These are phyloP conservation scores for Dipodomys spectabilis DNA, from an alignment of 2,113 vertebrate genomes.

Conservation along the genomic window DNA sequence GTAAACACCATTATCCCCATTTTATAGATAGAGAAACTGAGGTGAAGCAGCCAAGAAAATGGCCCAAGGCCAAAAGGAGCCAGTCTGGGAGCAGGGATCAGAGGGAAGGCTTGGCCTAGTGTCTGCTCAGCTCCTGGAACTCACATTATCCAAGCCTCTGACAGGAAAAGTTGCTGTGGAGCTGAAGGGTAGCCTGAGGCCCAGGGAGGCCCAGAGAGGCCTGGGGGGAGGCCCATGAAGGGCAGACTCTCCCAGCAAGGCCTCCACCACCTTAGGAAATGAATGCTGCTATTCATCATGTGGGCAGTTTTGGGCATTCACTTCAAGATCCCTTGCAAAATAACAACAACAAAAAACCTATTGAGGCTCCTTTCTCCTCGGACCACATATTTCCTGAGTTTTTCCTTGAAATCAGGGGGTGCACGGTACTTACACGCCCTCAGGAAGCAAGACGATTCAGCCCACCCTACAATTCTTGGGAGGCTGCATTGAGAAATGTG, in stretches of 20 bases:
- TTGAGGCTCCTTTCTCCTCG: constrained; percentile 77
- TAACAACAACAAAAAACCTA: constrained; percentile 82
- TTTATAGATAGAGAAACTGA: constrained; percentile 79
- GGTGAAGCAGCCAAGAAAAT: constrained; percentile 59
- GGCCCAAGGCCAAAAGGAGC: constrained; percentile 55
- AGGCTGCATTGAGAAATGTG: constrained; percentile 66
- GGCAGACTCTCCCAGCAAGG: constrained; percentile 34
- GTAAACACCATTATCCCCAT: constrained; percentile 79
- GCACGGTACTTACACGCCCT: constrained; percentile 70
- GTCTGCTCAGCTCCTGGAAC: not conserved
- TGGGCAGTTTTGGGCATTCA: constrained; percentile 71
- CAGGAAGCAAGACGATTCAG: constrained; percentile 74
- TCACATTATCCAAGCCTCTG: not conserved
- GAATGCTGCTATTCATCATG: constrained; percentile 85
- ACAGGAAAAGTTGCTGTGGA: not conserved
- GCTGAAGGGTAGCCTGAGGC: constrained; percentile 6
- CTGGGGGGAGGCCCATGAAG: too few species aligned
- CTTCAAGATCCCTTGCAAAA: constrained; percentile 83
- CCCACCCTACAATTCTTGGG: constrained; percentile 58
- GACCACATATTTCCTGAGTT: constrained; percentile 80
- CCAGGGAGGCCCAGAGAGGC: not conserved
- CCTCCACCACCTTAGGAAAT: constrained; percentile 71
- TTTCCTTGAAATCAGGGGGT: constrained; percentile 77
- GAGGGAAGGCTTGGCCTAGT: not conserved
- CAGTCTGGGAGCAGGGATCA: constrained; percentile 9